These are phyloP conservation scores for Aegypius monachus DNA, from an alignment of 2,113 vertebrate species.

Conservation along the genomic window DNA sequence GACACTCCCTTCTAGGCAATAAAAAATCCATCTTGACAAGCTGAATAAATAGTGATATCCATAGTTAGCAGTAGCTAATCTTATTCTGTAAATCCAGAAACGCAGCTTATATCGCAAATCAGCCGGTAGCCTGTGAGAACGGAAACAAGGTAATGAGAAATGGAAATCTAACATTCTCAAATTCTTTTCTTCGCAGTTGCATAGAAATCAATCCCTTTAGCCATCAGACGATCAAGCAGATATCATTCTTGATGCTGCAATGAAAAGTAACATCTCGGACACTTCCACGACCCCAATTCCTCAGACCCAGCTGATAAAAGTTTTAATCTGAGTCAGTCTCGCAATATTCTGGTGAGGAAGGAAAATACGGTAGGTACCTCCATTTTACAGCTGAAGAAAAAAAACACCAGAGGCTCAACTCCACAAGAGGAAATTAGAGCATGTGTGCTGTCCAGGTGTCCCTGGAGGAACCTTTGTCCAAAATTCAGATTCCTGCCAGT, in stretches of 20 bases:
- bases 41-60: slow-evolving; percentile 58
- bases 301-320: neutral
- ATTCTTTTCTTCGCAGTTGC: neutral
- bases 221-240: neutral
- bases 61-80: neutral
- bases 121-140: neutral
- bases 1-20: slow-evolving; percentile 36
- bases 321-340: neutral
- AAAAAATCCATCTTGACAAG: slow-evolving; percentile 26
- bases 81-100: neutral
- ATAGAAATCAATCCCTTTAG: neutral
- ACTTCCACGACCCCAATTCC: neutral
- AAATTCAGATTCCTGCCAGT: neutral
- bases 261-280: neutral
- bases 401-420: neutral
- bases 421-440: neutral
- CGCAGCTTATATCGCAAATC: neutral
- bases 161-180: neutral
- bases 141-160: neutral
- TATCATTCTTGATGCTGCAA: neutral
- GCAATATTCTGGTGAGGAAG: neutral
- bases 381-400: neutral
- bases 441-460: neutral
- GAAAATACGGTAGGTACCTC: neutral
- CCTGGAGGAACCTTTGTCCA: neutral